Conservation (phyloP, 2,797 vertebrate species). For the Tauraco hartlaubi region DNA sequence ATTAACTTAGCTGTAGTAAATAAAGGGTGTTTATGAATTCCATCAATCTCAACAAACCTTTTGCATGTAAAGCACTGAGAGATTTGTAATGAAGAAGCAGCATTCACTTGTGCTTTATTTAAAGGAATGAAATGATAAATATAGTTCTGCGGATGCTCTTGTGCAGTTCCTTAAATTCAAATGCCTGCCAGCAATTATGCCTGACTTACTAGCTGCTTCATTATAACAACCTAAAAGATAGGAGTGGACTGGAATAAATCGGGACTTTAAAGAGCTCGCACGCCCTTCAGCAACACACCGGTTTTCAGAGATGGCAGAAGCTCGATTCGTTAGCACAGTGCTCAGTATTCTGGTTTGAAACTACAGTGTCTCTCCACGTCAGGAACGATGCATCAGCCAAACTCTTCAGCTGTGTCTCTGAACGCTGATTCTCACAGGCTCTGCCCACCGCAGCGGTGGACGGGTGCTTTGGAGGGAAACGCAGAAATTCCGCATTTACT, state of each 20-base stretch:
- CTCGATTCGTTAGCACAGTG: not conserved
- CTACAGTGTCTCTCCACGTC: not conserved
- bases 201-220: slow-evolving; percentile 3
- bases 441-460: not conserved
- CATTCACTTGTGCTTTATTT: slow-evolving; percentile 37
- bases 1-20: slow-evolving; percentile 49
- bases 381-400: not conserved
- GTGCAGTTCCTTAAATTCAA: not conserved
- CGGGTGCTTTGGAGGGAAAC: not conserved
- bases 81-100: slow-evolving; percentile 12
- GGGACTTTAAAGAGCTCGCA: not conserved
- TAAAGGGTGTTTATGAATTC: slow-evolving; percentile 36
- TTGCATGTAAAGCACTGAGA: slow-evolving; percentile 9
- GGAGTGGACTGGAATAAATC: slow-evolving; percentile 9
- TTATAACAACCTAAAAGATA: not conserved
- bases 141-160: not conserved
- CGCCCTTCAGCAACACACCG: not conserved
- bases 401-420: not conserved
- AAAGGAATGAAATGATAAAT: slow-evolving; percentile 35
- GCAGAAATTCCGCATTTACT: not conserved
- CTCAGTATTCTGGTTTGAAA: not conserved
- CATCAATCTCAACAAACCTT: slow-evolving; percentile 36
- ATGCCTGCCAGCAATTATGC: slow-evolving; percentile 12
- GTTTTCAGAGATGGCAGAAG: not conserved
- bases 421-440: not conserved